A percentile compares a stretch with the other conserved stretches of the same genome.
These are phyloP conservation scores for Alloscopus bannaensis DNA, from an alignment of 2,888 invertebrate genomes.

Conservation along the genomic window DNA sequence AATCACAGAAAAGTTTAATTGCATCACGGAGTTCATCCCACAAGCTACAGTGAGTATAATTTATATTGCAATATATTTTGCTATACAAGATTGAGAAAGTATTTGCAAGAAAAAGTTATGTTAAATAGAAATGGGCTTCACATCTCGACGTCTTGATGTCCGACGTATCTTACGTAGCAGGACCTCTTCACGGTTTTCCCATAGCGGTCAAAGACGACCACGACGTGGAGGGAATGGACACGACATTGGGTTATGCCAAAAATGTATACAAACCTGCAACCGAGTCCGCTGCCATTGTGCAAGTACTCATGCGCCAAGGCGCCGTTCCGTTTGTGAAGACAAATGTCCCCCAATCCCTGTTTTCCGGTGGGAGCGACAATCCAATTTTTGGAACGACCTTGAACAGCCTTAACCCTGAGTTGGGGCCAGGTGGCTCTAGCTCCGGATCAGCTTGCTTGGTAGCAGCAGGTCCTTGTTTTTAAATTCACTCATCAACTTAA, in stretches of 20 bases:
- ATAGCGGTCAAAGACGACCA: conserved; percentile 75
- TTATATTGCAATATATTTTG: neutral
- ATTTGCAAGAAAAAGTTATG: too few relatives aligned
- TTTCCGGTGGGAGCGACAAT: conserved; percentile 69
- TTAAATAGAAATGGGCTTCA: conserved; percentile 67
- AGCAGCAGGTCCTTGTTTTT: conserved; percentile 61
- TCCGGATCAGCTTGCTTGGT: conserved; percentile 67
- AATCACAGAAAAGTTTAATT: conserved; percentile 73
- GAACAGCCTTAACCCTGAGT: conserved; percentile 54
- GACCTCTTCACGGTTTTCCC: conserved; percentile 75
- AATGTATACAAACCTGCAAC: conserved; percentile 73
- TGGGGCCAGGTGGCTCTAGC: conserved; percentile 63
- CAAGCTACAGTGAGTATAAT: conserved; percentile 68
- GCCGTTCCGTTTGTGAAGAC: conserved; percentile 74
- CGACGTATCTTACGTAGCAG: neutral
- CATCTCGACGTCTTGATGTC: conserved; percentile 57
- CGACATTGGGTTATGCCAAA: conserved; percentile 74
- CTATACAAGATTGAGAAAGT: neutral
- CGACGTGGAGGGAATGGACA: conserved; percentile 75
- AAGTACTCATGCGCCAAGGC: conserved; percentile 66
- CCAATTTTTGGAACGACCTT: conserved; percentile 68
- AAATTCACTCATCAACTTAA: too few relatives aligned
- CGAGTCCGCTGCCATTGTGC: conserved; percentile 70
- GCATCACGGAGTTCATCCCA: conserved; percentile 74
- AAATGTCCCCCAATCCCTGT: conserved; percentile 75